A percentile compares a stretch with the other conserved stretches of the same genome.
phyloP scores from a whole-genome alignment of 2,888 invertebrate species.

The Azorinus chamasolen region DNA sequence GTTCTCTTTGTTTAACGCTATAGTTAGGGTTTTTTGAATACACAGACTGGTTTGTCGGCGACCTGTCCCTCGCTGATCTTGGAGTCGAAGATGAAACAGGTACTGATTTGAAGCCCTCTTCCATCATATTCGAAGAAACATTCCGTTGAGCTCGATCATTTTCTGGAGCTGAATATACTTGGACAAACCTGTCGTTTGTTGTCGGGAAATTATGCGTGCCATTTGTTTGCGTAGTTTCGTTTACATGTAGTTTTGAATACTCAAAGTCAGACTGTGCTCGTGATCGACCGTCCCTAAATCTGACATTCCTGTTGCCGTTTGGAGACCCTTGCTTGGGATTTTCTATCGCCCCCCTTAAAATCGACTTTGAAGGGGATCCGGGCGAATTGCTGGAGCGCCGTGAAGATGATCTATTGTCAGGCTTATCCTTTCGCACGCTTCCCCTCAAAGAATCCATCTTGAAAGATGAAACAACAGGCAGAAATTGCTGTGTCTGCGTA shows the following conservation, averaged over 20 bases:
- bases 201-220: not conserved
- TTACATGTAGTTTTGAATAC: slow-evolving; percentile 44
- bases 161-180: too few species aligned
- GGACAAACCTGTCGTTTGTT: too few species aligned
- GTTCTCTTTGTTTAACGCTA: too few species aligned
- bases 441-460: not conserved
- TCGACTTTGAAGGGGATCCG: slow-evolving; percentile 38
- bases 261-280: slow-evolving; percentile 13
- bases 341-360: slow-evolving; percentile 25
- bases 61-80: too few species aligned
- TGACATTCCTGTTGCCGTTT: slow-evolving; percentile 35
- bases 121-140: too few species aligned
- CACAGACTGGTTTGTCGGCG: too few species aligned
- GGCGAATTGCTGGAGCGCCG: slow-evolving; percentile 11
- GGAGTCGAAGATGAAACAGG: too few species aligned
- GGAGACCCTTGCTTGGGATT: slow-evolving; percentile 48
- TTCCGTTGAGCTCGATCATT: too few species aligned
- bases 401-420: not conserved
- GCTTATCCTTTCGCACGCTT: not conserved
- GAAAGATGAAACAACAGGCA: not conserved
- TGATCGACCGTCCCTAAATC: slow-evolving; percentile 34
- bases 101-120: too few species aligned
- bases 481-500: not conserved
- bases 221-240: slow-evolving; percentile 41
- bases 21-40: too few species aligned